Percentiles rank a stretch among this genome's conserved stretches.
Conservation (phyloP, 2,113 vertebrate genomes). For the Boleophthalmus pectinirostris region DNA sequence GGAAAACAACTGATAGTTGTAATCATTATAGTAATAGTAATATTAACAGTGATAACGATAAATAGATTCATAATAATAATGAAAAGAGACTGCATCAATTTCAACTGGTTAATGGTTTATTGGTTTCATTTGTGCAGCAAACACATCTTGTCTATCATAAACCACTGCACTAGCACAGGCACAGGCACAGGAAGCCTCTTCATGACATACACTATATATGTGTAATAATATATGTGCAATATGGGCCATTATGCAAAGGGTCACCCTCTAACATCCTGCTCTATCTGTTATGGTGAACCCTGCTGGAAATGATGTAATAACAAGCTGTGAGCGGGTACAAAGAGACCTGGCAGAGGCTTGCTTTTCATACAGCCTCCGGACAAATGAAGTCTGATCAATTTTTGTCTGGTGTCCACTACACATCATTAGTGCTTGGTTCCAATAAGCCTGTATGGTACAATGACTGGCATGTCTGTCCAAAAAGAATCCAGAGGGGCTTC, state of each 20-base stretch:
- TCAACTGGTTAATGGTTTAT: too few species aligned
- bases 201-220: too few species aligned
- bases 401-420: slow-evolving; percentile 38
- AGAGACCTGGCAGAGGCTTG: slow-evolving; percentile 31
- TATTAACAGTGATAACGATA: too few species aligned
- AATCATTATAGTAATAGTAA: too few species aligned
- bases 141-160: too few species aligned
- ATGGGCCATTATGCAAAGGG: slow-evolving; percentile 50
- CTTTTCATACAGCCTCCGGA: slow-evolving; percentile 17
- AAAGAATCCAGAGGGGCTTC: slow-evolving; percentile 52
- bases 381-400: slow-evolving; percentile 40
- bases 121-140: too few species aligned
- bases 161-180: too few species aligned
- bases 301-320: slow-evolving; percentile 40
- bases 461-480: slow-evolving; percentile 33
- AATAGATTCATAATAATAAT: too few species aligned
- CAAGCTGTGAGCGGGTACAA: slow-evolving; percentile 12
- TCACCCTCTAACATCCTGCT: slow-evolving; percentile 42
- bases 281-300: slow-evolving; percentile 25
- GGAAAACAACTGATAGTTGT: too few species aligned
- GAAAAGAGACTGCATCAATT: too few species aligned
- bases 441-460: slow-evolving; percentile 45
- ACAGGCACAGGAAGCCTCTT: too few species aligned
- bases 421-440: slow-evolving; percentile 41
- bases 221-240: too few species aligned